Percentiles rank a stretch among this genome's conserved stretches.
Evolutionary conservation across 1,140 invertebrate species (phyloP).

Genomic region (Drosophila persimilis): DNA sequence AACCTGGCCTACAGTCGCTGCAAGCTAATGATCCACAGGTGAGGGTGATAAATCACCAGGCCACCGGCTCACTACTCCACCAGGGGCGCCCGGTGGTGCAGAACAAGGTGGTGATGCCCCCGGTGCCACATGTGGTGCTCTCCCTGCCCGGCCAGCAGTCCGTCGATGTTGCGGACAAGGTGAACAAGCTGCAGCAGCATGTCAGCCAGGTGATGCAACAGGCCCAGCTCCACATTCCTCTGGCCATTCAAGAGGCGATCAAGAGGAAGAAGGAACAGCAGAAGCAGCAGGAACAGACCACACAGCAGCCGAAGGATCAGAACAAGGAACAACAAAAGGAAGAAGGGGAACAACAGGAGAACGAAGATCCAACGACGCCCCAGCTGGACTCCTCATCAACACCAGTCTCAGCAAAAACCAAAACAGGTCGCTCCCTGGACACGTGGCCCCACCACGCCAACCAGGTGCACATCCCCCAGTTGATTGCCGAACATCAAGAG

Average conservation of each 20-base stretch:
- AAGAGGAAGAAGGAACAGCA: conserved; percentile 42
- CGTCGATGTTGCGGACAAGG: conserved; percentile 56
- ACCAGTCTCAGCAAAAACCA: background rate
- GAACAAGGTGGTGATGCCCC: conserved; percentile 63
- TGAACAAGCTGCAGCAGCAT: conserved; percentile 63
- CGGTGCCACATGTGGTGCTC: conserved; percentile 53
- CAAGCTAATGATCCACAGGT: conserved; percentile 51
- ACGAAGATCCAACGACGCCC: background rate
- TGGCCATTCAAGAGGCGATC: conserved; percentile 61
- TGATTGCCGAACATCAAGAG: conserved; percentile 48
- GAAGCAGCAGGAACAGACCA: conserved; percentile 19
- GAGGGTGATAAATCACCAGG: conserved; percentile 63
- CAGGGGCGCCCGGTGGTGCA: conserved; percentile 41
- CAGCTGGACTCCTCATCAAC: background rate
- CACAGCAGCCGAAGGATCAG: background rate
- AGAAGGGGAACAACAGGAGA: conserved; percentile 9
- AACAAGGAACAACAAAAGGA: conserved; percentile 6
- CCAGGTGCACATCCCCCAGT: conserved; percentile 51
- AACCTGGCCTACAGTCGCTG: conserved; percentile 49
- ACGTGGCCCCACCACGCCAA: background rate
- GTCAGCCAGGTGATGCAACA: conserved; percentile 65
- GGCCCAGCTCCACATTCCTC: conserved; percentile 65
- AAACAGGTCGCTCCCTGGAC: conserved; percentile 35
- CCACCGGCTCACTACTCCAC: conserved; percentile 54
- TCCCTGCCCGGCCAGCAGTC: conserved; percentile 30